Base-by-base conservation (phyloP, 2,888 invertebrate species). In the Agrotis exclamationis region DNA sequence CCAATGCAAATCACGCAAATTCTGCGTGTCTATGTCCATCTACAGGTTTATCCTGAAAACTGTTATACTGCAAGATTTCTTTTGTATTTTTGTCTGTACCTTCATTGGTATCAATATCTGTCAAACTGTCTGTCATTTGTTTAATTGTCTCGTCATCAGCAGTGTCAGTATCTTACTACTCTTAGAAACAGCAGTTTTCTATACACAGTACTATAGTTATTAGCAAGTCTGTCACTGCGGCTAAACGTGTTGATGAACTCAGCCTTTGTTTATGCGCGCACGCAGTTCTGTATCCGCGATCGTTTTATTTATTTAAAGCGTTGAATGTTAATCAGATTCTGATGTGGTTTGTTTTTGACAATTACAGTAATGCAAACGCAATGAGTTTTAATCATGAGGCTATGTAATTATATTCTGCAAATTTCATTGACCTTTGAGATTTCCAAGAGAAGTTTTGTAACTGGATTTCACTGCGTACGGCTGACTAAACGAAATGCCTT, bases 211-310 rank as follows among this genome's bases (percentile, higher is more conserved):
- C 3, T 28, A 16, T 51, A 59, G 11, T 63, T 60, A 64, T 64
- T 65, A 74, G 58, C 62, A 67, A 45, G 54, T 74, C 58, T 56
- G 76, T 80, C 63, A 60, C n/a, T 58, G 33, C 72, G 57, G 79
- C 82, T 88, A 85, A 86, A 87, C 79, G 80, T 83, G 89, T 85
- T 89, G 89, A 90, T 89, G 91, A 89, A 86, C 87, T 89, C 87
- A 88, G 76, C 78, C 69, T 85, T 89, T 90, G 88, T 89, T 86
- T 87, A 82, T 85, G 87, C 82, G 78, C 82, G 65, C 65, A 77
- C 82, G 79, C 83, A 83, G 53, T 62, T 64, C 72, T 80, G 79
- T 83, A 88, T 90, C 88, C 88, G 86, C 80, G 74, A 87, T 79
- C 80, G 74, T 86, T 85, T 84, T 86, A 84, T 87, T 85, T 74